Conservation (phyloP, 2,113 vertebrate species). For the Albula glossodonta region DNA sequence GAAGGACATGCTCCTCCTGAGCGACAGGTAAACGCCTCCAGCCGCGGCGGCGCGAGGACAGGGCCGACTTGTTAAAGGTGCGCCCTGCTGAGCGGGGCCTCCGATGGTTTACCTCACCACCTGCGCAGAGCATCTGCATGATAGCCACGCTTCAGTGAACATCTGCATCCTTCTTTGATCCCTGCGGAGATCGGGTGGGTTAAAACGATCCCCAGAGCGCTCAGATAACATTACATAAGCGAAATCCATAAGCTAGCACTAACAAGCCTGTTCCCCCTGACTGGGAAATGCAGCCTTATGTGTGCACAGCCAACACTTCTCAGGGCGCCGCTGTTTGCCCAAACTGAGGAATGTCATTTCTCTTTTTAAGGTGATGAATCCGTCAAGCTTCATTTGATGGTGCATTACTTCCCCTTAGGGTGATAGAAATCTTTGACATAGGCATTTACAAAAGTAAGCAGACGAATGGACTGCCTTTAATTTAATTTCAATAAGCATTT, state of each 20-base stretch:
- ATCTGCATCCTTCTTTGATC: neutral
- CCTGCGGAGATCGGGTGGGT: neutral
- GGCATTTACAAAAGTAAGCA: no score
- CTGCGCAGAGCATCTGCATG: constrained; percentile 1
- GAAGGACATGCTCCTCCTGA: neutral
- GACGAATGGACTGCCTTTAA: no score
- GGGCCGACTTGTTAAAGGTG: no score
- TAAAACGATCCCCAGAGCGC: neutral
- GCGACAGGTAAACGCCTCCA: neutral
- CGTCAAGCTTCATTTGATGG: no score
- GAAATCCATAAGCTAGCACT: neutral
- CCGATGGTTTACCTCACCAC: neutral
- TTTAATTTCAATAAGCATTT: no score
- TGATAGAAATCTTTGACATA: no score
- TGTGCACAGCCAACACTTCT: neutral
- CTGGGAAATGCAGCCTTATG: neutral
- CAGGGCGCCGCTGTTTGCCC: neutral
- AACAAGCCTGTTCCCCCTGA: neutral
- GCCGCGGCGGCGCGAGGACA: no score
- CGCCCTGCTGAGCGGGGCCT: neutral
- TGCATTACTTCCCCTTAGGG: no score
- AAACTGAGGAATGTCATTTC: neutral
- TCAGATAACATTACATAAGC: neutral
- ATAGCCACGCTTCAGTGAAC: neutral
- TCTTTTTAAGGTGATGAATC: neutral